phyloP scores from a whole-genome alignment of 1,140 invertebrate genomes.

The Solenopsis invicta region DNA sequence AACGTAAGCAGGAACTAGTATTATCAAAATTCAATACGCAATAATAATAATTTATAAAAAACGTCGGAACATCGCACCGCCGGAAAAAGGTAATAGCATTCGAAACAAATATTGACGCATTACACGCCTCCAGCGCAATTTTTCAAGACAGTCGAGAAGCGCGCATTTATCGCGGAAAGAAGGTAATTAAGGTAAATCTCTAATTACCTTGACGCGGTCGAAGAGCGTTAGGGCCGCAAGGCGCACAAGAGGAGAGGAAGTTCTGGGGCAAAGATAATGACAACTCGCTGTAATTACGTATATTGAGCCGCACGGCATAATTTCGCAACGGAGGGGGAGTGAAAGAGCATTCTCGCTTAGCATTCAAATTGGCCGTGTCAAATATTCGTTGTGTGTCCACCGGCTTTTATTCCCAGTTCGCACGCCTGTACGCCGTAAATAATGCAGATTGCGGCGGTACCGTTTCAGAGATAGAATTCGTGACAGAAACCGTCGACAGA shows the following conservation, averaged over 20 bases:
- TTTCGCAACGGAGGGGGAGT: not conserved
- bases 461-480: conserved; percentile 15
- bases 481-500: conserved; percentile 16
- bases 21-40: no score
- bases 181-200: conserved; percentile 80
- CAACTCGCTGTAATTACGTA: conserved; percentile 72
- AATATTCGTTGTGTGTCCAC: conserved; percentile 7
- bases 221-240: conserved; percentile 33
- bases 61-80: not conserved
- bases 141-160: conserved; percentile 56
- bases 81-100: conserved; percentile 3
- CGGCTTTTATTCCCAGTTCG: conserved; percentile 63
- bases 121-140: conserved; percentile 48
- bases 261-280: conserved; percentile 68
- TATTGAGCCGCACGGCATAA: conserved; percentile 59
- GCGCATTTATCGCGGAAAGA: conserved; percentile 73
- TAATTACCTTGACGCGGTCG: conserved; percentile 78
- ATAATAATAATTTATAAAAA: not conserved
- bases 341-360: conserved; percentile 22
- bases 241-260: conserved; percentile 36
- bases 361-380: conserved; percentile 57
- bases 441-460: conserved; percentile 39
- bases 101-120: conserved; percentile 30
- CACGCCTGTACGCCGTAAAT: conserved; percentile 71
- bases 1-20: no score